Conservation (phyloP, 2,888 invertebrate species). For the Synergus umbraculus region DNA sequence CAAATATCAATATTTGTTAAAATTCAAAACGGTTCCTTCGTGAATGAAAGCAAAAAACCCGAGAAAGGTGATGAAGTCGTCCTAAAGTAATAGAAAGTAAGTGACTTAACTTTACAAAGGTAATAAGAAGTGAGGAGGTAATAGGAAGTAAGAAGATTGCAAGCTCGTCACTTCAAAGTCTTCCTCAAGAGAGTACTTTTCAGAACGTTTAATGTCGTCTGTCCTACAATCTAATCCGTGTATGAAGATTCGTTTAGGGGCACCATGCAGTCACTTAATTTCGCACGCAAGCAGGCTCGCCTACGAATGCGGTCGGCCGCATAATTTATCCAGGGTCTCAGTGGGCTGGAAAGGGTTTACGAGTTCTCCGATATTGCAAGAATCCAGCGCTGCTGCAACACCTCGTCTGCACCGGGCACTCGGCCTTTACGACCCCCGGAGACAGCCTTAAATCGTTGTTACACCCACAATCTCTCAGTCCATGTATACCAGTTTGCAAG, state of each 20-base stretch:
- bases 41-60: too few relatives aligned
- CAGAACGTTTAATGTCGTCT: background rate
- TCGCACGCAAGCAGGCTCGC: background rate
- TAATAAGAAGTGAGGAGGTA: background rate
- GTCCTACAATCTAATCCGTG: background rate
- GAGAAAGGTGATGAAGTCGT: background rate
- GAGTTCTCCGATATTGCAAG: conserved; percentile 64
- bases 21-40: too few relatives aligned
- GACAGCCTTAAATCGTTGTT: conserved; percentile 62
- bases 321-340: conserved; percentile 49
- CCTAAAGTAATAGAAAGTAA: background rate
- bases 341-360: conserved; percentile 56
- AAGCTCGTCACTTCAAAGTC: background rate
- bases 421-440: conserved; percentile 63
- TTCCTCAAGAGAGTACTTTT: background rate
- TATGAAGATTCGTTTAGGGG: background rate
- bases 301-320: conserved; percentile 49
- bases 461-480: conserved; percentile 43
- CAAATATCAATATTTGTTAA: too few relatives aligned
- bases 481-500: background rate
- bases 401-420: conserved; percentile 52
- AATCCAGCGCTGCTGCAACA: conserved; percentile 57
- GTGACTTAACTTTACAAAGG: background rate
- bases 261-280: background rate
- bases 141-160: background rate